Conservation (phyloP, 1,140 invertebrate species). For the Diachasma alloeum region DNA sequence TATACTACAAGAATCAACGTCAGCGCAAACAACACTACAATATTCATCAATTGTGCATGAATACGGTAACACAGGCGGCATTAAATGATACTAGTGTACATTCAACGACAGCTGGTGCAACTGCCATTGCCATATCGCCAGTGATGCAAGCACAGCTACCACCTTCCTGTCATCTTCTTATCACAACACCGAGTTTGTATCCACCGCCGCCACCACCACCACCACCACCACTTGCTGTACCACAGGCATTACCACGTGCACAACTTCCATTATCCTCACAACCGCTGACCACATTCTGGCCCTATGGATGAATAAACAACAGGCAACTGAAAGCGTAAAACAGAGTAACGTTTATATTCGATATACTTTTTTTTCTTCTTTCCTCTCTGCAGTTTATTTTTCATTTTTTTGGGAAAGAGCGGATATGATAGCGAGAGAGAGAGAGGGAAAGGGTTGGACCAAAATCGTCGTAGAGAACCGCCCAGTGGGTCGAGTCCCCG, state of each 20-base stretch:
- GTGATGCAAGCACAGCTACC: slow-evolving; percentile 57
- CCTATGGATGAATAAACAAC: slow-evolving; percentile 48
- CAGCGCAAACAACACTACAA: slow-evolving; percentile 32
- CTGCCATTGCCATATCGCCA: slow-evolving; percentile 61
- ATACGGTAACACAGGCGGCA: slow-evolving; percentile 43
- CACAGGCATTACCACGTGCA: slow-evolving; percentile 55
- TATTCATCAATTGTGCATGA: slow-evolving; percentile 58
- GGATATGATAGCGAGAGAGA: not conserved
- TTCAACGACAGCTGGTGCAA: slow-evolving; percentile 49
- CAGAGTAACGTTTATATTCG: not conserved
- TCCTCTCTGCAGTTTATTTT: not conserved
- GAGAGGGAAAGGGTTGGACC: slow-evolving; percentile 26
- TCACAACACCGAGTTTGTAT: slow-evolving; percentile 57
- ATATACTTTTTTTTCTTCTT: not conserved
- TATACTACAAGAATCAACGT: slow-evolving; percentile 43
- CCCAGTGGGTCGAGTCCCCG: slow-evolving; percentile 15
- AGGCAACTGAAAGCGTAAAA: slow-evolving; percentile 1
- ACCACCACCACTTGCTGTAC: slow-evolving; percentile 43
- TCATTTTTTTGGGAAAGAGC: not conserved
- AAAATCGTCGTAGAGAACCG: slow-evolving; percentile 21
- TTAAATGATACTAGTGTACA: slow-evolving; percentile 47
- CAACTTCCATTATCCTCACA: slow-evolving; percentile 48
- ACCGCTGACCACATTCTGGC: slow-evolving; percentile 61
- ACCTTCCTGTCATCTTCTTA: slow-evolving; percentile 56
- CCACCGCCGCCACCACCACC: slow-evolving; percentile 59